A percentile compares a stretch with the other conserved stretches of the same genome.
Conservation (phyloP, 2,113 vertebrate species). For the Rhabdornis inornatus region DNA sequence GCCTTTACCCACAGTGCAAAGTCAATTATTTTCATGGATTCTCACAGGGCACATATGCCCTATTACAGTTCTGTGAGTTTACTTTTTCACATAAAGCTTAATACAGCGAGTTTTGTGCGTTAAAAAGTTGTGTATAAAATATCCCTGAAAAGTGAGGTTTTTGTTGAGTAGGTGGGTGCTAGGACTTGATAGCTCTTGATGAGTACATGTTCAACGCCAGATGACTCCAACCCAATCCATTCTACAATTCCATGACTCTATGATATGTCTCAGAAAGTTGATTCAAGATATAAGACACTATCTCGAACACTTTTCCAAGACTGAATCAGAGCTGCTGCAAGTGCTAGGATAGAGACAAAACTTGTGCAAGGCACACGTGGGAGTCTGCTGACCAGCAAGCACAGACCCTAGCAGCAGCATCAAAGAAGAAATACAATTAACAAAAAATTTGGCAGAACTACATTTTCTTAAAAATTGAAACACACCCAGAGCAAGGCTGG, state of each 20-base stretch:
- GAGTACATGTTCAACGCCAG: not conserved
- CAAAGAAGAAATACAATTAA: not conserved
- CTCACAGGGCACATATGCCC: not conserved
- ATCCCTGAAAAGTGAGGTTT: not conserved
- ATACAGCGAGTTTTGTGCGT: not conserved
- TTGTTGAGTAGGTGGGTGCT: not conserved
- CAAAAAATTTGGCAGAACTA: not conserved
- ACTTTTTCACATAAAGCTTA: not conserved
- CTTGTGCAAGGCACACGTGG: too few relatives aligned
- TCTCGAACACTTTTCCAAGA: not conserved
- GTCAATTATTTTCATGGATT: conserved; percentile 28
- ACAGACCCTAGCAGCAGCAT: not conserved
- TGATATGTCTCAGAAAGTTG: not conserved
- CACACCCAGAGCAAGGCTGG: not conserved
- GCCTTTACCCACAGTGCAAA: conserved; percentile 9
- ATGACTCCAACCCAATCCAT: not conserved
- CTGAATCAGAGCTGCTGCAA: not conserved
- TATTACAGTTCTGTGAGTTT: not conserved
- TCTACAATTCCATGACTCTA: not conserved
- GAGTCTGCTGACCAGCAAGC: not conserved
- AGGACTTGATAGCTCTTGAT: not conserved
- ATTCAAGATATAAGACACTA: not conserved
- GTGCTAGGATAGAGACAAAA: not conserved
- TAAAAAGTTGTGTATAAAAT: not conserved
- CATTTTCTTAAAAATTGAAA: not conserved